Conservation (phyloP, 2,888 invertebrate genomes). For the Acrobasis consociella region DNA sequence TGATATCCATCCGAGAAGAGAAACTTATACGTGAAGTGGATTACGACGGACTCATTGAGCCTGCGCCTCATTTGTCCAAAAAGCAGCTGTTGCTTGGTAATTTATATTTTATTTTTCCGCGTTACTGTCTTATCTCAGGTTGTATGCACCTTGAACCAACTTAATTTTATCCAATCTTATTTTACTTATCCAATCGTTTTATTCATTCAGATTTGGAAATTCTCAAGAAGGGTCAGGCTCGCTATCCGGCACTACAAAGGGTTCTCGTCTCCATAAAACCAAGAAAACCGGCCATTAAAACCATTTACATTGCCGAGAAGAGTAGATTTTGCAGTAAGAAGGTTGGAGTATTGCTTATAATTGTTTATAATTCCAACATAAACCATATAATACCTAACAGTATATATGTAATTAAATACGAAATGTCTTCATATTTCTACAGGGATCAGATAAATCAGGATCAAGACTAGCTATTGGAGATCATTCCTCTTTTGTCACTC, state of each 20-base stretch:
- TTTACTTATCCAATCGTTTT: constrained; percentile 28
- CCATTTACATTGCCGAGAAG: constrained; percentile 66
- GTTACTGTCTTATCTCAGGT: no score
- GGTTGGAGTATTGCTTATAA: constrained; percentile 40
- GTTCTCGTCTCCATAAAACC: constrained; percentile 67
- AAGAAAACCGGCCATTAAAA: constrained; percentile 57
- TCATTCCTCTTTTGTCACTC: constrained; percentile 60
- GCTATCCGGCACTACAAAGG: constrained; percentile 53
- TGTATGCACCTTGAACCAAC: background rate
- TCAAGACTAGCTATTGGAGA: constrained; percentile 69
- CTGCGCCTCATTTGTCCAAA: constrained; percentile 44
- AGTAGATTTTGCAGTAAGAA: constrained; percentile 55
- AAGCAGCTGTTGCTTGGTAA: constrained; percentile 58
- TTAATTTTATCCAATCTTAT: background rate
- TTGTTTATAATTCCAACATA: background rate
- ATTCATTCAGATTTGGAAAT: constrained; percentile 61
- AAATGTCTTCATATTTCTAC: constrained; percentile 28
- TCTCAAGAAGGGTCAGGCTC: constrained; percentile 49
- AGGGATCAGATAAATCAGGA: constrained; percentile 62
- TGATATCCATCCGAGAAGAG: constrained; percentile 67
- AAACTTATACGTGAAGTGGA: constrained; percentile 62
- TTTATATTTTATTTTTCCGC: background rate
- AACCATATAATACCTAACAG: no score
- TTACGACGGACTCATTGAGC: constrained; percentile 53
- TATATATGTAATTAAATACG: no score